Percentiles rank a stretch among this genome's conserved stretches.
These are phyloP conservation scores for Kryptolebias ocellatus DNA, from an alignment of 2,797 vertebrate species.

Conservation along the genomic window DNA sequence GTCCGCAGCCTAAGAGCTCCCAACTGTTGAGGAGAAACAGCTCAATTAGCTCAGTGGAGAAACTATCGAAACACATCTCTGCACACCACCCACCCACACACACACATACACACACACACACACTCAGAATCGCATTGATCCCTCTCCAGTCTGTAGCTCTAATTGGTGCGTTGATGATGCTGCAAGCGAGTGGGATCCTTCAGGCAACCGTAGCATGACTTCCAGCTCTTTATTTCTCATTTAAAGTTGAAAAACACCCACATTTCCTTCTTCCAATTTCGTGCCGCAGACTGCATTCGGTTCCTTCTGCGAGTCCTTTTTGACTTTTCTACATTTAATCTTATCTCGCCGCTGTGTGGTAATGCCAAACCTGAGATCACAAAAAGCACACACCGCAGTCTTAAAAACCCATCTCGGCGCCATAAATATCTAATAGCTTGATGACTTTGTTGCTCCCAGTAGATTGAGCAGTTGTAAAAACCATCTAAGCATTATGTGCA, in stretches of 20 bases:
- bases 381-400: slow-evolving; percentile 35
- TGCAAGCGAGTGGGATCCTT: slow-evolving; percentile 73
- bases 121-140: slow-evolving; percentile 72
- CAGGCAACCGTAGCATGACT: slow-evolving; percentile 74
- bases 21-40: slow-evolving; percentile 88
- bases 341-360: slow-evolving; percentile 47
- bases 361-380: slow-evolving; percentile 53
- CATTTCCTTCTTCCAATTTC: slow-evolving; percentile 57
- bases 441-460: slow-evolving; percentile 70
- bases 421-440: slow-evolving; percentile 75
- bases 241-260: slow-evolving; percentile 78
- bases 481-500: slow-evolving; percentile 74
- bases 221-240: slow-evolving; percentile 79
- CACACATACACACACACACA: slow-evolving; percentile 38
- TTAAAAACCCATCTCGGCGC: slow-evolving; percentile 52
- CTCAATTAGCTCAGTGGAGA: slow-evolving; percentile 84
- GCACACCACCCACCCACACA: slow-evolving; percentile 43
- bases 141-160: slow-evolving; percentile 74
- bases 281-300: slow-evolving; percentile 55
- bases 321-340: slow-evolving; percentile 53
- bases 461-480: slow-evolving; percentile 73
- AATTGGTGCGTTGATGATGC: slow-evolving; percentile 82
- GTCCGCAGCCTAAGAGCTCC: slow-evolving; percentile 88
- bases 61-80: slow-evolving; percentile 74
- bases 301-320: slow-evolving; percentile 50